These are phyloP conservation scores for Merluccius polli DNA, from an alignment of 2,797 vertebrate genomes.

Conservation along the genomic window DNA sequence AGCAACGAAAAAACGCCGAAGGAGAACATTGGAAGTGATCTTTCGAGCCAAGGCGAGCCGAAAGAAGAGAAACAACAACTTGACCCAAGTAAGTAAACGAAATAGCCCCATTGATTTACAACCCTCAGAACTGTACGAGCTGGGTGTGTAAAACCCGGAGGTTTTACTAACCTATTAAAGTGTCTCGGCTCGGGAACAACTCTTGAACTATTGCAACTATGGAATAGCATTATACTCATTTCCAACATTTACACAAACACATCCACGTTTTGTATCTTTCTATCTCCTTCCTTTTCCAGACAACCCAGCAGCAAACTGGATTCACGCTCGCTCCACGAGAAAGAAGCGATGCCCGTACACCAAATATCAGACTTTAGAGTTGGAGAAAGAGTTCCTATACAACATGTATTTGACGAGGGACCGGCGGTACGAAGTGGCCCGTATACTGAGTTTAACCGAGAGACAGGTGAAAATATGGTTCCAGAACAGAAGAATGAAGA, in stretches of 20 bases:
- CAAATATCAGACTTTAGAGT: slow-evolving; percentile 97
- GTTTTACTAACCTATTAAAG: slow-evolving; percentile 99
- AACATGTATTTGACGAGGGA: slow-evolving; percentile 99
- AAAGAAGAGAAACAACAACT: slow-evolving; percentile 97
- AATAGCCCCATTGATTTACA: slow-evolving; percentile 94
- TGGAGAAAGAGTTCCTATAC: slow-evolving; percentile 98
- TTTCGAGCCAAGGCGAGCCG: slow-evolving; percentile 82
- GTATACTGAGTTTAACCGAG: slow-evolving; percentile 95
- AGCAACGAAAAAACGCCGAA: slow-evolving; percentile 71
- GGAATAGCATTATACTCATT: slow-evolving; percentile 18
- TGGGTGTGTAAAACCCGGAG: slow-evolving; percentile 94
- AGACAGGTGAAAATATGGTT: slow-evolving; percentile 99
- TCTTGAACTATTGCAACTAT: neutral
- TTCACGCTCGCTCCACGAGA: slow-evolving; percentile 94
- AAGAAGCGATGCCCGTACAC: slow-evolving; percentile 99
- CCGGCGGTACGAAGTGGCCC: slow-evolving; percentile 94
- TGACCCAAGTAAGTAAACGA: slow-evolving; percentile 97
- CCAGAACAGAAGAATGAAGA: slow-evolving; percentile 99
- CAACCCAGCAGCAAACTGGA: slow-evolving; percentile 98
- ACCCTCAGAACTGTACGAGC: slow-evolving; percentile 85
- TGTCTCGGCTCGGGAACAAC: slow-evolving; percentile 77
- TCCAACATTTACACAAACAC: slow-evolving; percentile 7
- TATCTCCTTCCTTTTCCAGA: slow-evolving; percentile 64
- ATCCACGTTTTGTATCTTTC: slow-evolving; percentile 10
- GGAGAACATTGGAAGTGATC: slow-evolving; percentile 82